Evolutionary conservation across 2,888 invertebrate genomes (phyloP), one percentile per base, ranked within the genome.

Genomic region (Amphipoea lucens): DNA sequence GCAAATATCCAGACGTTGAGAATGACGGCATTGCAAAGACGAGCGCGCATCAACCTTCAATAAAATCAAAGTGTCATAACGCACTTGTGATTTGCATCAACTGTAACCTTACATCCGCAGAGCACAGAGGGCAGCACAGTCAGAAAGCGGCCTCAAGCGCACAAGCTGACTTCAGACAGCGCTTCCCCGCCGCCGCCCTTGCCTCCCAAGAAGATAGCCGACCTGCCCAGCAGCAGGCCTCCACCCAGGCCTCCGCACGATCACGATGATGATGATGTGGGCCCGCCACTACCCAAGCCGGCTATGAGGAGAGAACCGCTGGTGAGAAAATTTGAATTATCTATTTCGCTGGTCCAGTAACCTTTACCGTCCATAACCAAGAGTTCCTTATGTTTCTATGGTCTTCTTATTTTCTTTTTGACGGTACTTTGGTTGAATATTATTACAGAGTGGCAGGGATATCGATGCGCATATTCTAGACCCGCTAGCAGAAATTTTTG

Each of bases 111-210:
- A 0, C 0, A 40, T 40, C 70, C 78, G 1, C 87, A 95, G 95
- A 92, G 87, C 77, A 95, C 95, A 51, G 96, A 96, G 67, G 86
- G 92, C 29, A 94, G 2, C 94, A 95, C 85, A 92, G 96, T 40
- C 93, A 95, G 45, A 90, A 94, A 83, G 92, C 92, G 45, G 90
- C 93, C 86, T 74, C 76, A 78, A 1, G 85, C 72, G 4, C 85
- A 90, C 79, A 94, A 93, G 79, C 79, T 93, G 42, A 88, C 78
- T 45, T 73, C 90, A 0, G 97, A 97, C 83, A 95, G 94, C 40
- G 96, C 97, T 11, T 91, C 98, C 95, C 88, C 98, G 95, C 98
- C 98, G 0, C 98, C 98, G 1, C 97, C 98, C 12, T 97, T 98
- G 9, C 97, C 97, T 0, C 97, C 97, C 29, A 97, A 97, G 93